These are phyloP conservation scores for Neuroterus valhalla DNA, from an alignment of 1,140 invertebrate genomes.

Conservation along the genomic window DNA sequence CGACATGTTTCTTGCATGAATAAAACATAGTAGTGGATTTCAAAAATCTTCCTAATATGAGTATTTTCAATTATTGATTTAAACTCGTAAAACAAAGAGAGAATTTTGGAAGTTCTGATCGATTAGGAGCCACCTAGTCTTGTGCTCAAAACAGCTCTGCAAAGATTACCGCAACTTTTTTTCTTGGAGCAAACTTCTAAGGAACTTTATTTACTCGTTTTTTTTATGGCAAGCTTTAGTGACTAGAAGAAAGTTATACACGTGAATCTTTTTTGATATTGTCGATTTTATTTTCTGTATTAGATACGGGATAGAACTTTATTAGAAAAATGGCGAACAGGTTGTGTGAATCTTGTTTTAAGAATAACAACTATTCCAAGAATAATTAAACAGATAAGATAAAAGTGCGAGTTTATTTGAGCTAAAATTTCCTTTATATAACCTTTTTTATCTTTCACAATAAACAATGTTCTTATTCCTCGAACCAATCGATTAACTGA, in stretches of 20 bases:
- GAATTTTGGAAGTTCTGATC: background rate
- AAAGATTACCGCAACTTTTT: background rate
- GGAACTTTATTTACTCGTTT: background rate
- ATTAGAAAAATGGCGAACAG: background rate
- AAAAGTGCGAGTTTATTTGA: too few species aligned
- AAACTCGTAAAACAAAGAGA: background rate
- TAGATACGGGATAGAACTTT: background rate
- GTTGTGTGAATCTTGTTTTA: too few species aligned
- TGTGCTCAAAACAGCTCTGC: background rate
- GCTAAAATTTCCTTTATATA: background rate
- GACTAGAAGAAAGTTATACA: background rate
- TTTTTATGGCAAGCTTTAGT: slow-evolving; percentile 8
- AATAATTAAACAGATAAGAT: too few species aligned
- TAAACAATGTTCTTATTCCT: background rate
- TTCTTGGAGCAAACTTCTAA: background rate
- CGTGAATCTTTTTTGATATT: background rate
- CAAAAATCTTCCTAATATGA: background rate
- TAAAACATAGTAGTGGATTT: too few species aligned
- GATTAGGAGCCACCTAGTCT: background rate
- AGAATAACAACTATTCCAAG: too few species aligned
- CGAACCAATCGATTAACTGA: slow-evolving; percentile 16
- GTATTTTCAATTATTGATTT: background rate
- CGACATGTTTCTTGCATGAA: too few species aligned
- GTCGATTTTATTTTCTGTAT: background rate
- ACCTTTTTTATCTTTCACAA: background rate